These are phyloP conservation scores for Cygnus buccinator DNA, from an alignment of 2,113 vertebrate genomes.

Conservation along the genomic window DNA sequence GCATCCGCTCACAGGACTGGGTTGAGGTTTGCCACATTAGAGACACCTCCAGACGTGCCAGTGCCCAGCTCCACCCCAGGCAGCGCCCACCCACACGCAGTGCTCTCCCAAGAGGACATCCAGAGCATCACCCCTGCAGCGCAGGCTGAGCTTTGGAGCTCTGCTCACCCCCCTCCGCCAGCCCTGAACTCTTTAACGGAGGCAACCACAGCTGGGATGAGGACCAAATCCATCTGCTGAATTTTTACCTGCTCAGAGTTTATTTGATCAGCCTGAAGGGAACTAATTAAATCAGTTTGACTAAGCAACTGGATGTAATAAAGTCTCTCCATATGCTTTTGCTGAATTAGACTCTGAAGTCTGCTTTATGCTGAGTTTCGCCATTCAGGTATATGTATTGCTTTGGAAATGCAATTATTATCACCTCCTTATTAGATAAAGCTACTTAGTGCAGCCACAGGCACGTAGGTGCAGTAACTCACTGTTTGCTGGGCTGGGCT, in stretches of 20 bases:
- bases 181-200: background rate
- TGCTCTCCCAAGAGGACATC: background rate
- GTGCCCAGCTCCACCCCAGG: background rate
- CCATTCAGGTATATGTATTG: background rate
- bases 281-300: background rate
- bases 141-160: too few relatives aligned
- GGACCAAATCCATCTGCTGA: background rate
- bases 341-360: background rate
- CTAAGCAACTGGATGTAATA: background rate
- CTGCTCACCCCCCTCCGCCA: background rate
- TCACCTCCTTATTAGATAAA: background rate
- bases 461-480: fast-evolving
- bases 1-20: background rate
- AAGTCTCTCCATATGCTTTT: background rate
- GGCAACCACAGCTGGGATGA: background rate
- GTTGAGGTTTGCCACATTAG: background rate
- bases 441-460: background rate
- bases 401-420: background rate
- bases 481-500: background rate
- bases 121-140: background rate
- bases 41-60: background rate
- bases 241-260: background rate
- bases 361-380: background rate
- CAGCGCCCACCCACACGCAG: background rate
- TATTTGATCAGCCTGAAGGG: background rate